Conservation (phyloP, 2,113 vertebrate genomes). For the Phocoena phocoena region DNA sequence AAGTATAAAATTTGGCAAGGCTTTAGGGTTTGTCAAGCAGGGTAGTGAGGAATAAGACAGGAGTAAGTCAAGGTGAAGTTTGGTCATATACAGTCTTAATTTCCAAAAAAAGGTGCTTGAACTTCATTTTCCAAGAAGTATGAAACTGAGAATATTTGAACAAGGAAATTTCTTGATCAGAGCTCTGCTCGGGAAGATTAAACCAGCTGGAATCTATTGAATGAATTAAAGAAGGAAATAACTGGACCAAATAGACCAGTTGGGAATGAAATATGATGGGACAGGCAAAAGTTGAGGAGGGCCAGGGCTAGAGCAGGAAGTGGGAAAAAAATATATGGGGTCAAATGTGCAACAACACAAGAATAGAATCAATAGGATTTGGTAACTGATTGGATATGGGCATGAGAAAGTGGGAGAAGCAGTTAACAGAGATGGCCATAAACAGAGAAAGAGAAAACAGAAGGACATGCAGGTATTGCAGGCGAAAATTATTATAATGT, state of each 20-base stretch:
- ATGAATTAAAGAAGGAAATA: neutral
- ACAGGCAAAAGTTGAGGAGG: neutral
- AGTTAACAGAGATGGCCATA: neutral
- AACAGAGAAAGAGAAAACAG: neutral
- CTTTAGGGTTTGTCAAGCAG: neutral
- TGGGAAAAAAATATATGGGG: neutral
- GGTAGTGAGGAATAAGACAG: neutral
- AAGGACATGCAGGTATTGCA: neutral
- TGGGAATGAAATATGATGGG: neutral
- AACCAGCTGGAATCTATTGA: neutral
- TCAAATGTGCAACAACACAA: neutral
- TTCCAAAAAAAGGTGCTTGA: neutral
- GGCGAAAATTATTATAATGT: neutral
- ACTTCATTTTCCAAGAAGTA: constrained; percentile 3
- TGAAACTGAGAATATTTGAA: neutral
- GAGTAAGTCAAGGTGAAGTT: neutral
- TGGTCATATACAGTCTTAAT: neutral
- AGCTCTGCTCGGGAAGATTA: neutral
- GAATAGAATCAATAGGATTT: neutral
- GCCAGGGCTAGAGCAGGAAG: neutral
- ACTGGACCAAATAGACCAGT: neutral
- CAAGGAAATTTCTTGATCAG: neutral
- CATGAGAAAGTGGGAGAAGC: neutral
- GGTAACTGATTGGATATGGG: neutral
- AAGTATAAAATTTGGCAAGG: neutral